phyloP scores from a whole-genome alignment of 2,888 invertebrate species.

The Deladenus siricidicola region DNA sequence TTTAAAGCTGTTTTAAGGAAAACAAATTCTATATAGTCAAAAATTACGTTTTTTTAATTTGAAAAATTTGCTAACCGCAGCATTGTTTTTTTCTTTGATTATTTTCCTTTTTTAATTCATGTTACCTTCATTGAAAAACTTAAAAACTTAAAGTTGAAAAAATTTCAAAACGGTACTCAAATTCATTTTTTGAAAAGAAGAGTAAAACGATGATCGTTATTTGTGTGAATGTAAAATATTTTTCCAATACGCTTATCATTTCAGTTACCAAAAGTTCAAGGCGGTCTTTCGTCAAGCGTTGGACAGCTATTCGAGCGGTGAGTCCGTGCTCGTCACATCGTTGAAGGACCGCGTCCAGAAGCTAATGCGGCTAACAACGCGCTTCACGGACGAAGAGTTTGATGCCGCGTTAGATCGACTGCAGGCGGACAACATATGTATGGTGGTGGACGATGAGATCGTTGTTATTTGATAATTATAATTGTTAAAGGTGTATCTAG shows the following conservation, averaged over 20 bases:
- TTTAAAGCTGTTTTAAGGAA: too few species aligned
- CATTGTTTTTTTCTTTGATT: too few species aligned
- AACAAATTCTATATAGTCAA: too few species aligned
- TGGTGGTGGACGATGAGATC: constrained; percentile 37
- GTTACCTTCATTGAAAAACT: too few species aligned
- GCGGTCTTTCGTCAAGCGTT: constrained; percentile 43
- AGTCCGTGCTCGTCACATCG: constrained; percentile 26
- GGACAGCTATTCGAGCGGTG: constrained; percentile 35
- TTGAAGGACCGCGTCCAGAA: constrained; percentile 34
- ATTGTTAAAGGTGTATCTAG: too few species aligned
- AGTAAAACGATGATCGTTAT: not conserved
- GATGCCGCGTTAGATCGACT: constrained; percentile 43
- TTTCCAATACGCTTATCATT: too few species aligned
- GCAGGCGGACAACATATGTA: constrained; percentile 42
- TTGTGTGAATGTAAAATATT: not conserved
- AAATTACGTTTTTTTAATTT: too few species aligned
- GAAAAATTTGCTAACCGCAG: too few species aligned
- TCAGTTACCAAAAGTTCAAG: constrained; percentile 38
- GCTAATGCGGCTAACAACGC: constrained; percentile 28
- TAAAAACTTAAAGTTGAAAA: too few species aligned
- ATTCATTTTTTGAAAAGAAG: not conserved
- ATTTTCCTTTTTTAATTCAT: too few species aligned
- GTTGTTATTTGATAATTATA: constrained; percentile 4
- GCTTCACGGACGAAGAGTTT: constrained; percentile 42
- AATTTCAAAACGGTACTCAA: not conserved